Evolutionary conservation across 2,113 vertebrate genomes (phyloP), one percentile per base, ranked within the genome.

Genomic region (Malurus cyaneus): DNA sequence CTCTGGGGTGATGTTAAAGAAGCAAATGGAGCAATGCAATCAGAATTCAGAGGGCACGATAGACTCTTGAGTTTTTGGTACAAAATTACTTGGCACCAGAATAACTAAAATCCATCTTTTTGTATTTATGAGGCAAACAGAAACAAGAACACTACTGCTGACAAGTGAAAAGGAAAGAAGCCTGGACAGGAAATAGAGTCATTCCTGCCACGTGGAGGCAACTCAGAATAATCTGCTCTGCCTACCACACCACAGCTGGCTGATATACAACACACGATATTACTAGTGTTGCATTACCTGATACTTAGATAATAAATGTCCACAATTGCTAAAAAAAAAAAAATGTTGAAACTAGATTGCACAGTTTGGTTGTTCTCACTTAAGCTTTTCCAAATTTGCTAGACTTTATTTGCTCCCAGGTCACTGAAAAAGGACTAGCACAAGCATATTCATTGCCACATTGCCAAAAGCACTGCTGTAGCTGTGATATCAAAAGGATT

Each of bases 141-240:
- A 78, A 92, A 94, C 65, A 92, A 84, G 34, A 66, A 36, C 65
- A 20, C 53, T 61, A 11, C 18, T 89, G 65, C 9, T 64, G 56
- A 71, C 53, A 60, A 62, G 39, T 80, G 52, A 71, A 89, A 88
- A 86, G 56, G 62, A 65, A 73, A 92, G 69, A 88, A 86, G 39
- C 50, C 57, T 56, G 50, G 78, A 29, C 31, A 86, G 56, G 77
- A 91, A 92, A 62, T 46, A 66, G 44, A 90, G 9, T 32, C 44
- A 66, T 15, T 89, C 56, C 42, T 67, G 21, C 50, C 26, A 11
- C 5, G 2, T 2, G 5, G 41, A 80, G 50, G 80, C 46, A 70
- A 92, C 67, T 44, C 62, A 79, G 53, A 77, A 56, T 6, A 64
- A 82, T 28, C 57, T 60, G 54, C 80, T 80, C 9, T 17, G 73